Evolutionary conservation across 2,113 vertebrate genomes (phyloP), one percentile per base, ranked within the genome.

Genomic region (Hassar affinis): DNA sequence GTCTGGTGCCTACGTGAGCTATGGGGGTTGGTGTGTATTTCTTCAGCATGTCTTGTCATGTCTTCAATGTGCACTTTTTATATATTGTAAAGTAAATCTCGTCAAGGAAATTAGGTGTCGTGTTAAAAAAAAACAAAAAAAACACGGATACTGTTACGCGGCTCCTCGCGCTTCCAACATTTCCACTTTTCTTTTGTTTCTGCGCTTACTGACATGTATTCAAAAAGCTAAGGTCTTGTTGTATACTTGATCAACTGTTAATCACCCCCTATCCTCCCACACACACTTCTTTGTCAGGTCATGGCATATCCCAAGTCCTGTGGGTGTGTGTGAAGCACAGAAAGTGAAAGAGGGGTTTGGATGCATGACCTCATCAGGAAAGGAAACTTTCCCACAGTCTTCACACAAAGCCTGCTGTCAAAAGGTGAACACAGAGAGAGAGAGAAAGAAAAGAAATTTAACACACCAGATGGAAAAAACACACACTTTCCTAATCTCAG

Each of bases 331-430:
- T 80, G 74, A 84, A 85, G 84, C 78, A 79, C 84, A 68, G 51
- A 81, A 87, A 87, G 85, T 82, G 86, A 66, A 84, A 88, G 80
- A 78, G 74, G 87, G 88, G 87, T 88, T 78, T 79, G 71, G 84
- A 90, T 83, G 90, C 90, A 93, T 95, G 94, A 95, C 92, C 93
- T 94, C 94, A 94, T 91, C 92, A 90, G 90, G 90, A 93, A 87
- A 88, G 90, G 87, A 93, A 92, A 93, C 92, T 94, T 95, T 95
- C 93, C 93, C 94, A 95, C 94, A 94, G 93, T 91, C 90, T 90
- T 89, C 83, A 91, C 89, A 94, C 94, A 95, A 95, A 94, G 94
- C 92, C 90, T 78, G 92, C 91, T 91, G 89, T 93, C 92, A 94
- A 91, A 94, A 93, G 92, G 93, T 93, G 91, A 90, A 93, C 92